Conservation (phyloP, 2,797 vertebrate genomes). For the Enteromius unitaeniatus region DNA sequence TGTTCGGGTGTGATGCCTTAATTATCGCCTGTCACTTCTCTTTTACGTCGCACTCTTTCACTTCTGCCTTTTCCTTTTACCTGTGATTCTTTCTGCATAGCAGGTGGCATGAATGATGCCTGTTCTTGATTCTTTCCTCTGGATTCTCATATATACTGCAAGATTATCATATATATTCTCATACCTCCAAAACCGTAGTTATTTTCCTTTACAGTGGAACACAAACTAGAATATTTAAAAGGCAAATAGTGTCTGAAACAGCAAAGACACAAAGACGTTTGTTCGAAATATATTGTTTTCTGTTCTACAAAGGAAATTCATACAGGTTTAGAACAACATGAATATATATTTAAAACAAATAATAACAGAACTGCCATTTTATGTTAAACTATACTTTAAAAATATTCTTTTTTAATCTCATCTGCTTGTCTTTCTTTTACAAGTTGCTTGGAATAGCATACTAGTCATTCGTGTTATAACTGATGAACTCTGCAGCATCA, state of each 20-base stretch:
- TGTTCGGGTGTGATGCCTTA: conserved; percentile 58
- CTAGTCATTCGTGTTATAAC: background rate
- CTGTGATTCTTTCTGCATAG: background rate
- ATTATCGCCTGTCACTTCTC: conserved; percentile 66
- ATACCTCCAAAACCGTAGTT: background rate
- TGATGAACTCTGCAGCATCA: background rate
- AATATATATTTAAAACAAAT: background rate
- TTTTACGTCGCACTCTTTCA: conserved; percentile 2
- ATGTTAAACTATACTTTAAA: background rate
- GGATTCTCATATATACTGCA: background rate
- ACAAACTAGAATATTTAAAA: background rate
- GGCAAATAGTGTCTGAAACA: background rate
- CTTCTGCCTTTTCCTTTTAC: background rate
- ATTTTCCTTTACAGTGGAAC: background rate
- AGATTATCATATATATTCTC: background rate
- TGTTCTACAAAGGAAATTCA: background rate
- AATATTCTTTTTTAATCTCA: background rate
- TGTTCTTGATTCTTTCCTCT: background rate
- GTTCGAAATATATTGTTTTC: background rate
- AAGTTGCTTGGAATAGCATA: background rate
- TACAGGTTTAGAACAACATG: background rate
- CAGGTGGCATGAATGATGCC: background rate
- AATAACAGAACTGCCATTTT: background rate
- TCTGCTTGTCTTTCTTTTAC: background rate
- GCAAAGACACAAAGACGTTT: background rate